Conservation (phyloP, 2,888 invertebrate species). For the Andrena bucephala region DNA sequence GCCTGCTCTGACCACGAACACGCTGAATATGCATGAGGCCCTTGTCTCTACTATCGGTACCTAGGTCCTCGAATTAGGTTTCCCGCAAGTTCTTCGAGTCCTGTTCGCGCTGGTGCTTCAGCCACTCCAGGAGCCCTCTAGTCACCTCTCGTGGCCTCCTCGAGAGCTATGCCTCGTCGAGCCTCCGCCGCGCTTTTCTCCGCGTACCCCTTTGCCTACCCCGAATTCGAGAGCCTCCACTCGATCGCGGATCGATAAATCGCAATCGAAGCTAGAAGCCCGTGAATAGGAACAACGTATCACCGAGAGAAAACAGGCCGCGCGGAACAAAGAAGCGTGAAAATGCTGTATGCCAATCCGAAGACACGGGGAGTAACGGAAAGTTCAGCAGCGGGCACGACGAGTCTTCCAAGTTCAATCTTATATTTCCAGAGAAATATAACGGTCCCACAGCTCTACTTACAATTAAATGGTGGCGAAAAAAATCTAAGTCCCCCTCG, state of each 20-base stretch:
- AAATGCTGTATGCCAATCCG: background rate
- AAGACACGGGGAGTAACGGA: background rate
- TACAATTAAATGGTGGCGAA: slow-evolving; percentile 7
- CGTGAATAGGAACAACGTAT: slow-evolving; percentile 24
- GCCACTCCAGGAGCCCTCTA: slow-evolving; percentile 69
- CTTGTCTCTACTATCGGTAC: slow-evolving; percentile 69
- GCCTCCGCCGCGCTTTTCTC: slow-evolving; percentile 44
- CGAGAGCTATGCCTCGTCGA: slow-evolving; percentile 48
- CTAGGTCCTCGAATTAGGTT: slow-evolving; percentile 82
- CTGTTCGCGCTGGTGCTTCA: slow-evolving; percentile 74
- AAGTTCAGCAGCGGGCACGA: too few species aligned
- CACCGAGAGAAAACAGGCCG: background rate
- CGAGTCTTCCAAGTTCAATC: background rate
- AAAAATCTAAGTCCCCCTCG: slow-evolving; percentile 3
- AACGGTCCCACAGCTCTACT: background rate
- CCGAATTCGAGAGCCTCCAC: slow-evolving; percentile 32
- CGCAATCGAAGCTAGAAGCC: slow-evolving; percentile 3
- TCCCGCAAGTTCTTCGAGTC: slow-evolving; percentile 76
- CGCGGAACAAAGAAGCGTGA: background rate
- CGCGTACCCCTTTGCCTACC: slow-evolving; percentile 32
- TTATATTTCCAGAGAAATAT: background rate
- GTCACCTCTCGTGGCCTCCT: slow-evolving; percentile 48
- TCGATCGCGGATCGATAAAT: slow-evolving; percentile 38
- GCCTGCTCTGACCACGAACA: slow-evolving; percentile 77
- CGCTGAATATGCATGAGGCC: slow-evolving; percentile 82